Evolutionary conservation across 2,113 vertebrate genomes (phyloP), one percentile per base, ranked within the genome.

Genomic region (Morone saxatilis): DNA sequence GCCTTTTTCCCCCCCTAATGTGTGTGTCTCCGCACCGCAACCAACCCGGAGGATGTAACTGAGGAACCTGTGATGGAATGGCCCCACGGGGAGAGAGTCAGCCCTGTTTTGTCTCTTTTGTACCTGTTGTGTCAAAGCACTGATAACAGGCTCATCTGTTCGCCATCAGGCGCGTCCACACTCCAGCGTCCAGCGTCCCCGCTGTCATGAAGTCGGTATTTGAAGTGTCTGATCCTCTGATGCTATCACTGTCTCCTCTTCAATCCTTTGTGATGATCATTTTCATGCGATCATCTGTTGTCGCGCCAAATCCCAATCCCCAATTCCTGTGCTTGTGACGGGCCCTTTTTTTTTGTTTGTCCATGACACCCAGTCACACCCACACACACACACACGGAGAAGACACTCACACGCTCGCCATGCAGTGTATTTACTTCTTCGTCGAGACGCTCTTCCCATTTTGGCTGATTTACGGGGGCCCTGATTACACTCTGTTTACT

Each of bases 401-500:
- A 50, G 68, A 87, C 50, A 66, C 59, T 53, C 31, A 36, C 76
- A 72, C 75, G 47, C 56, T 78, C 25, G 54, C 83, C 86, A 80
- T 91, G 90, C 91, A 78, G 68, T 45, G 6, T 92, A 89, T 92
- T 94, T 94, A 92, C 86, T 82, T 82, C 84, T 71, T 50, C 4
- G 78, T 86, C 71, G 61, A 86, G 83, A 84, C 83, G 41, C 79
- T 74, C 81, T 76, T 77, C 87, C 91, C 83, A 90, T 93, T 93
- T 86, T 80, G 89, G 86, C 87, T 89, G 88, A 89, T 90, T 91
- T 91, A 86, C 45, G 69, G 78, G 78, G 83, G 75, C 76, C 86
- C 87, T 94, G 90, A 93, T 94, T 93, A 91, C 88, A 31, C 74
- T 81, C 76, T 94, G 92, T 94, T 93, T 94, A 94, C 92, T 85